These are phyloP conservation scores for Tenthredo scrophulariae DNA, from an alignment of 2,888 invertebrate genomes.

Conservation along the genomic window DNA sequence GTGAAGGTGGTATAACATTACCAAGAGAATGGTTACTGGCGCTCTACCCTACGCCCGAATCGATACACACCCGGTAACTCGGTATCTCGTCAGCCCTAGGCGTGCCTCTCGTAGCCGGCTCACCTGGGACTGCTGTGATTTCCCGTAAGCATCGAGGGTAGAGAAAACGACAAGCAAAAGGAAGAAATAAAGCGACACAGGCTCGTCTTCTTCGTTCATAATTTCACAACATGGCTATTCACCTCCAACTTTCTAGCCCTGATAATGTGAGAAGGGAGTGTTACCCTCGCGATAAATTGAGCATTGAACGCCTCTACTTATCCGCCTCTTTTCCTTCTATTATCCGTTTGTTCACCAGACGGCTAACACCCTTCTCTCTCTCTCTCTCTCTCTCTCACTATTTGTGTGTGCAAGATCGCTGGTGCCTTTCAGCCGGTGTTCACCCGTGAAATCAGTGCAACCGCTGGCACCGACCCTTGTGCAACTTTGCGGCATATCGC, in stretches of 20 bases:
- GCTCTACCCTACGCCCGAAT: slow-evolving; percentile 15
- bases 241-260: no score
- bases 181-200: no score
- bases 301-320: slow-evolving; percentile 33
- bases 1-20: neutral
- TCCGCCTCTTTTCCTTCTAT: slow-evolving; percentile 41
- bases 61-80: slow-evolving; percentile 36
- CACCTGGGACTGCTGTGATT: slow-evolving; percentile 3
- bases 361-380: slow-evolving; percentile 1
- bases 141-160: neutral
- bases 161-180: no score
- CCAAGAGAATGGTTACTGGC: neutral
- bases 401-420: neutral
- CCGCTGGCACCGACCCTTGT: slow-evolving; percentile 71
- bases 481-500: neutral
- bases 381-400: neutral
- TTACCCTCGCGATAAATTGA: slow-evolving; percentile 15
- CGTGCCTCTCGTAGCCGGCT: neutral
- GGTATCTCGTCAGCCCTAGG: slow-evolving; percentile 21
- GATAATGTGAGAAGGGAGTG: no score
- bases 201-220: neutral
- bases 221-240: neutral
- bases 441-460: slow-evolving; percentile 74
- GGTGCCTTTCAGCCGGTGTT: slow-evolving; percentile 70
- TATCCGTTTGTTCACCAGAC: slow-evolving; percentile 35